Evolutionary conservation across 2,113 vertebrate species (phyloP).

Genomic region (Kobus ellipsiprymnus): DNA sequence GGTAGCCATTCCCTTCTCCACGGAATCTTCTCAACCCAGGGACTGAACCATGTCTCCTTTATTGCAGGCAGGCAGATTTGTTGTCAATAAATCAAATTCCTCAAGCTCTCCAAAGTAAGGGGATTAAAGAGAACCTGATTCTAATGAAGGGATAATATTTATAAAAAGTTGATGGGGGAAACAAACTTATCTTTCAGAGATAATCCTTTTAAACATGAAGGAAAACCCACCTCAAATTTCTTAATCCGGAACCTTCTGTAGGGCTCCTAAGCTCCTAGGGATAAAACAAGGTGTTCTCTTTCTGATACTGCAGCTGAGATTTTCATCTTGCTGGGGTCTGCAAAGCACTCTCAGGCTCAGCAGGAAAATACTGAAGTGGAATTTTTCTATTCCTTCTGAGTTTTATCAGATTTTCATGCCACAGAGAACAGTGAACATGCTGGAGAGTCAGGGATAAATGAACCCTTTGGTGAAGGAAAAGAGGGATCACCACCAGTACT

Average conservation of each 20-base stretch:
- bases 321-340: not conserved
- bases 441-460: not conserved
- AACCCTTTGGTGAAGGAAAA: not conserved
- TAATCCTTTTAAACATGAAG: not conserved
- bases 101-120: not conserved
- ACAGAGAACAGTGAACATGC: not conserved
- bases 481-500: not conserved
- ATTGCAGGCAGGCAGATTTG: not conserved
- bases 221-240: not conserved
- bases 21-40: not conserved
- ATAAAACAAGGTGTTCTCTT: not conserved
- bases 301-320: not conserved
- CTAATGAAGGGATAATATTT: not conserved
- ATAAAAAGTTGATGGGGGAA: not conserved
- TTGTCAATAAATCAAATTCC: not conserved
- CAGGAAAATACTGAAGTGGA: slow-evolving; percentile 17
- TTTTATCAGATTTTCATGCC: not conserved
- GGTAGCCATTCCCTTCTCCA: not conserved
- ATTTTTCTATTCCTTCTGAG: not conserved
- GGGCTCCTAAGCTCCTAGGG: not conserved
- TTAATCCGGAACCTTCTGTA: not conserved
- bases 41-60: not conserved
- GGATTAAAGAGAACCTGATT: not conserved
- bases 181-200: not conserved
- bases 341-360: not conserved